Base-by-base conservation (phyloP, 2,888 invertebrate genomes). In the Oasisia sp. region DNA sequence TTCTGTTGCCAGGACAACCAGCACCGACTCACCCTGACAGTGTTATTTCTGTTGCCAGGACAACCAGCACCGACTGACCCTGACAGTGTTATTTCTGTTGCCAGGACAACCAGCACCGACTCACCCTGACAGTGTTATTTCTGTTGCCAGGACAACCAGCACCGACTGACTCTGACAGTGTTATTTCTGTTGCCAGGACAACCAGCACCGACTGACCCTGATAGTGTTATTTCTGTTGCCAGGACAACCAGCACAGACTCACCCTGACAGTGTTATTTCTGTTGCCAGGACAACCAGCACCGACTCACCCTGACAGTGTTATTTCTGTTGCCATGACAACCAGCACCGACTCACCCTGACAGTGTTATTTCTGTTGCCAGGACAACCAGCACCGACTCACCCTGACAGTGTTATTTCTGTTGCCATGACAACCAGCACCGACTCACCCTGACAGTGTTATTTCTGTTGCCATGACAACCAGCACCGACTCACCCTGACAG, bases 81-180 rank as follows among this genome's bases (percentile, higher is more conserved):
- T 98, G 95, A 98, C 98, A 0, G 98, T 99, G 99, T 32, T 91
- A 74, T 32, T 90, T 32, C 32, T 50, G 32, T 38, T 89, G 91
- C 14, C 89, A 95, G 96, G 96, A 97, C 14, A 99, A 99, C 95
- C 97, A 97, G 7, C 99, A 99, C 95, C 97, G 97, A 93, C 96
- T 99, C n/a, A 97, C 97, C 0, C 97, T 98, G 95, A 98, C 98
- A 0, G 98, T 99, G 99, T 32, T 91, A 74, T 32, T 90, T 32
- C 32, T 50, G 32, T 38, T 89, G 91, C 14, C 89, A 95, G 96
- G 96, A 97, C 14, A 99, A 99, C 95, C 97, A 97, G 7, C 99
- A 99, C 95, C 97, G 97, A 93, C 96, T 99, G n/a, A 97, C 97
- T 0, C 97, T 98, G 95, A 98, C 98, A 0, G 98, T 99, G 99